Conservation (phyloP, 2,113 vertebrate genomes). For the Charina bottae region DNA sequence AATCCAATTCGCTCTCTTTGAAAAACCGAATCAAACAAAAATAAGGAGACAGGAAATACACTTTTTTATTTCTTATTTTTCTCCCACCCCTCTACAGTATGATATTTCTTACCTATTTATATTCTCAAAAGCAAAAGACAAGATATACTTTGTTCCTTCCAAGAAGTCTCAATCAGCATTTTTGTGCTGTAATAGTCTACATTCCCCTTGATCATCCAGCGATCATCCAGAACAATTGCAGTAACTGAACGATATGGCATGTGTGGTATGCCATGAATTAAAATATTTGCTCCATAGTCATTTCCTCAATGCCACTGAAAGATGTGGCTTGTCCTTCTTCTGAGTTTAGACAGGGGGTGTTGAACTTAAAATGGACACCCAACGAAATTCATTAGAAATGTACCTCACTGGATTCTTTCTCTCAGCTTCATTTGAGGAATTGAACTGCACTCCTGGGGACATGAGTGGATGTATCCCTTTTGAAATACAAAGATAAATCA, state of each 20-base stretch:
- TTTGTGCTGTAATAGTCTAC: not conserved
- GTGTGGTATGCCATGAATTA: not conserved
- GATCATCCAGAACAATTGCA: not conserved
- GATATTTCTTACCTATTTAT: not conserved
- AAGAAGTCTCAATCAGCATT: not conserved
- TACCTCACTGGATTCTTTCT: not conserved
- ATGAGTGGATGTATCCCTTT: not conserved
- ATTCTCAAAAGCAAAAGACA: accelerated
- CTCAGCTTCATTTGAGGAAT: conserved; percentile 6
- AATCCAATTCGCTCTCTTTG: conserved; percentile 51
- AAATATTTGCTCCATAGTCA: not conserved
- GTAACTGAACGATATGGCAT: not conserved
- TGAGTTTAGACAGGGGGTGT: not conserved
- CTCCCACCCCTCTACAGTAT: not conserved
- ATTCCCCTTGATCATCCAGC: not conserved
- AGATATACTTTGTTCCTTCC: not conserved
- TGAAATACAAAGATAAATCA: not conserved
- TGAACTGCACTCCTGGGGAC: not conserved
- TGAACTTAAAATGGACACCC: not conserved
- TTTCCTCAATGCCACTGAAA: not conserved
- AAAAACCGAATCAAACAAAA: conserved; percentile 21
- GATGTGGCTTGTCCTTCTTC: not conserved
- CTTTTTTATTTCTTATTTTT: conserved; percentile 30
- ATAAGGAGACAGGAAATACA: conserved; percentile 34
- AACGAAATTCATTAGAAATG: not conserved